These are phyloP conservation scores for Phalacrocorax brasilianus DNA, from an alignment of 2,113 vertebrate genomes.

Conservation along the genomic window DNA sequence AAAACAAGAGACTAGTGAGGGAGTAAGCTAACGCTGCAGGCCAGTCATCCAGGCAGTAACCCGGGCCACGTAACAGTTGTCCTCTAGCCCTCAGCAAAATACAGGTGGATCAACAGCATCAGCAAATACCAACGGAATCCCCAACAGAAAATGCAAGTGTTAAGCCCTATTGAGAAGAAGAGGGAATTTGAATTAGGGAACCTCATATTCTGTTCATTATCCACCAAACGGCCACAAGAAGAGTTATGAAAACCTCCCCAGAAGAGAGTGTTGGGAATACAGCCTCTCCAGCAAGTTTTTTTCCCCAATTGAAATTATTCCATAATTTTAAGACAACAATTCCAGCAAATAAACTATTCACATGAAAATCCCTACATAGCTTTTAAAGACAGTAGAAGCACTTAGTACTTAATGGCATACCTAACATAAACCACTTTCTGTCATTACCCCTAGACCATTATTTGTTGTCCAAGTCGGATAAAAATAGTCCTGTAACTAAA, in stretches of 20 bases:
- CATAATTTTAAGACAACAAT: neutral
- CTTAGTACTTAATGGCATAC: neutral
- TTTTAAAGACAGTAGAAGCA: neutral
- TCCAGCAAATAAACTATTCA: neutral
- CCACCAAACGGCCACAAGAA: neutral
- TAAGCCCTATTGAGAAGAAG: neutral
- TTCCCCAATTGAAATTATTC: neutral
- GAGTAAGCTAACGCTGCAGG: neutral
- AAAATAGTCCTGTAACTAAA: neutral
- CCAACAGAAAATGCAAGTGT: neutral
- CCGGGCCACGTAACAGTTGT: neutral
- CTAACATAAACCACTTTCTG: neutral
- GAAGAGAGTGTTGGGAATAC: fast-evolving
- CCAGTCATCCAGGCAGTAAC: neutral
- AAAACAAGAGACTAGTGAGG: neutral
- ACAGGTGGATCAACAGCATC: neutral
- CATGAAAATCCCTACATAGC: neutral
- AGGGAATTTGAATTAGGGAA: neutral
- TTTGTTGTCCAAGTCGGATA: neutral
- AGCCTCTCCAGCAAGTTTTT: neutral
- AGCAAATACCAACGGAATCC: neutral
- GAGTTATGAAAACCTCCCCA: neutral
- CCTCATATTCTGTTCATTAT: neutral
- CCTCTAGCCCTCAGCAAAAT: neutral
- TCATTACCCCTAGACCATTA: neutral